Evolutionary conservation across 2,797 vertebrate species (phyloP), one percentile per base, ranked within the genome.

Genomic region (Microchirus variegatus): DNA sequence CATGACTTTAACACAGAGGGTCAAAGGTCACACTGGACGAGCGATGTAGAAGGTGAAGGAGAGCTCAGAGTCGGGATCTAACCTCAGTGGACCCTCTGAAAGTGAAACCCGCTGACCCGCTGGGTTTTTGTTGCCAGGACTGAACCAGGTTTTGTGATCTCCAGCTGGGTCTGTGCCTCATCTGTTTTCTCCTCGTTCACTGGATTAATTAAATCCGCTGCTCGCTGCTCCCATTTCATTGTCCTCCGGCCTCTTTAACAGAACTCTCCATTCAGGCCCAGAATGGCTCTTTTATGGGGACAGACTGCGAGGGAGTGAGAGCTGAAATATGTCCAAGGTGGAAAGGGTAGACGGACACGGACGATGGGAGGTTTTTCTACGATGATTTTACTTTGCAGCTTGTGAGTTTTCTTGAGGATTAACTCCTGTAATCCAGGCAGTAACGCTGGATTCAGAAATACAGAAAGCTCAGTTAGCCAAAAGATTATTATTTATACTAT

Each of bases 151-250:
- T 64, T 5, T 60, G 52, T 64, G 55, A 63, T 75, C 54, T 61
- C 60, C 69, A 75, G 67, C 71, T 69, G 62, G 70, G 65, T 68
- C 64, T 72, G 58, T 56, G 65, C 69, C 62, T 82, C 72, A 64
- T 79, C 69, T 59, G 53, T 63, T 67, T 75, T 52, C 72, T 74
- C 67, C 63, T 79, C 67, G 46, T 83, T 87, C 80, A 70, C 74
- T 63, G 67, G 78, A 82, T 85, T 79, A 82, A 77, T 81, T 80
- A 85, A 83, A 78, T 79, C 77, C 47, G 44, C 63, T 63, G 78
- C 55, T 64, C 36, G 43, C 59, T 64, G 79, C 62, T 70, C 77
- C 45, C 54, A n/a, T 87, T 86, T 87, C 80, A 86, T 77, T 81
- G 76, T 75, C 80, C 68, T 10, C 15, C 56, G 18, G 66, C 70